Evolutionary conservation across 2,797 vertebrate species (phyloP).

Genomic region (Rhynchonycteris naso): DNA sequence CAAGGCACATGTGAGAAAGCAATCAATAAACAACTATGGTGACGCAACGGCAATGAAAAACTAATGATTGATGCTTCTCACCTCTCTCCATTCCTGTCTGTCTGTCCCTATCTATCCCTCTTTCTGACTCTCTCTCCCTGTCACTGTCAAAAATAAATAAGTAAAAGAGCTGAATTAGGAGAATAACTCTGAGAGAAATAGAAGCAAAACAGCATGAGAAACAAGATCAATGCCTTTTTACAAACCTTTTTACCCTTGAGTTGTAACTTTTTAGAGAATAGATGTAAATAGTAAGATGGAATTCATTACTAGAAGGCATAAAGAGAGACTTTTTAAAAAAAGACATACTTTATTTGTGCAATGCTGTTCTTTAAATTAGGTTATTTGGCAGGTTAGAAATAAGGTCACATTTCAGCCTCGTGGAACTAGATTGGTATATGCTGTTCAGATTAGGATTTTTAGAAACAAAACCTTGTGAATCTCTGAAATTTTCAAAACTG

Average conservation of each 20-base stretch:
- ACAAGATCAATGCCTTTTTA: not conserved
- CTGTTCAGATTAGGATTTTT: slow-evolving; percentile 67
- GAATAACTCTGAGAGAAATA: not conserved
- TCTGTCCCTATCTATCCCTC: too few relatives aligned
- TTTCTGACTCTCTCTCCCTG: too few relatives aligned
- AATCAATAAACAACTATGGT: too few relatives aligned
- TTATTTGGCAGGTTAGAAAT: slow-evolving; percentile 60
- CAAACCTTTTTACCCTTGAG: slow-evolving; percentile 26
- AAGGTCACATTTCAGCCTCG: slow-evolving; percentile 67
- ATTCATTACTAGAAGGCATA: slow-evolving; percentile 40
- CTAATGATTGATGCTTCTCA: too few relatives aligned
- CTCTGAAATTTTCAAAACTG: slow-evolving; percentile 53
- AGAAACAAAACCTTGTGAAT: slow-evolving; percentile 33
- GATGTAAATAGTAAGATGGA: slow-evolving; percentile 37
- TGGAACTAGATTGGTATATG: slow-evolving; percentile 40
- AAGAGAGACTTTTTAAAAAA: slow-evolving; percentile 39
- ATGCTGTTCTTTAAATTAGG: slow-evolving; percentile 58
- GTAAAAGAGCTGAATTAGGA: not conserved
- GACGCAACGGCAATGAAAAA: too few relatives aligned
- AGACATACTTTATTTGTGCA: slow-evolving; percentile 44
- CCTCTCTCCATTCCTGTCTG: too few relatives aligned
- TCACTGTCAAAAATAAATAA: too few relatives aligned
- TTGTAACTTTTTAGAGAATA: slow-evolving; percentile 33
- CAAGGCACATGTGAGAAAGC: too few relatives aligned
- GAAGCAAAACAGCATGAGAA: not conserved